Evolutionary conservation across 2,113 vertebrate genomes (phyloP).

Genomic region (Semicossyphus pulcher): DNA sequence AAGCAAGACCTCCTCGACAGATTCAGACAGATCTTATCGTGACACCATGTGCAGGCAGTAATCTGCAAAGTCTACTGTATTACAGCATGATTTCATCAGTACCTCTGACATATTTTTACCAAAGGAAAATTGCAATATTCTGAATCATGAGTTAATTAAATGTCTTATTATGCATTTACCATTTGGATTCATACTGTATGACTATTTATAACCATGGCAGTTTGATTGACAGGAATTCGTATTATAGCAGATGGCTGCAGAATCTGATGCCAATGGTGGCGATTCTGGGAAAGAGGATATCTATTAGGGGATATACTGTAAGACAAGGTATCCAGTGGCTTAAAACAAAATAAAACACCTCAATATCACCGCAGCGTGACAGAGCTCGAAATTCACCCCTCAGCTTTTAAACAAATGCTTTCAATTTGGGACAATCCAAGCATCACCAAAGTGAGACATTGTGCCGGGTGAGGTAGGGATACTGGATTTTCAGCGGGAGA

Average conservation of each 20-base stretch:
- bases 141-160: slow-evolving; percentile 37
- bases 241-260: slow-evolving; percentile 53
- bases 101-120: slow-evolving; percentile 9
- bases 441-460: slow-evolving; percentile 76
- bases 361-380: slow-evolving; percentile 50
- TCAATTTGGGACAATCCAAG: slow-evolving; percentile 78
- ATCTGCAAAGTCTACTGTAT: slow-evolving; percentile 22
- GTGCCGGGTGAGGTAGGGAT: slow-evolving; percentile 43
- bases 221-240: slow-evolving; percentile 62
- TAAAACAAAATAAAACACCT: slow-evolving; percentile 69
- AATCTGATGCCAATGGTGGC: slow-evolving; percentile 9
- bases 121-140: slow-evolving; percentile 29
- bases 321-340: slow-evolving; percentile 46
- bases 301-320: slow-evolving; percentile 38
- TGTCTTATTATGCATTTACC: slow-evolving; percentile 16
- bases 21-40: slow-evolving; percentile 40
- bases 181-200: slow-evolving; percentile 27
- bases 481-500: slow-evolving; percentile 58
- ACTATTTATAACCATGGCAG: slow-evolving; percentile 39
- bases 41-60: slow-evolving; percentile 15
- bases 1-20: slow-evolving; percentile 5
- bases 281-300: slow-evolving; percentile 35
- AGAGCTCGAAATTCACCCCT: slow-evolving; percentile 53
- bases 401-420: slow-evolving; percentile 75
- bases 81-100: slow-evolving; percentile 62